Evolutionary conservation across 2,113 vertebrate genomes (phyloP).

Genomic region (Tachuris rubrigastra): DNA sequence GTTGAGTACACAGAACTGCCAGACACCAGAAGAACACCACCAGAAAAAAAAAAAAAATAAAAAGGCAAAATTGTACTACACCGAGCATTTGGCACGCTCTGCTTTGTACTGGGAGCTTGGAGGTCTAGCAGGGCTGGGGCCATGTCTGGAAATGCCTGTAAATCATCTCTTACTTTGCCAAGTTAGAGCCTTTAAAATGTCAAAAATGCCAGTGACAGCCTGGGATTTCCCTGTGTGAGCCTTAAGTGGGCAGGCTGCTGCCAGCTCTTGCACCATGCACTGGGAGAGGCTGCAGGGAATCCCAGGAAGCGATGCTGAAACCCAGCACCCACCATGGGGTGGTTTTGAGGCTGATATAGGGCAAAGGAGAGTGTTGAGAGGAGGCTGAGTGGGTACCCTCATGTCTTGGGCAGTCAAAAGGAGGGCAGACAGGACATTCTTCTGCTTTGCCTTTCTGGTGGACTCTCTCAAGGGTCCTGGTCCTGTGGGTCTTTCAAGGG

Average conservation of each 20-base stretch:
- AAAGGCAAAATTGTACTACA: neutral
- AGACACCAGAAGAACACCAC: neutral
- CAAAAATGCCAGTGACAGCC: neutral
- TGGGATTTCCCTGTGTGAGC: neutral
- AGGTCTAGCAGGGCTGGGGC: neutral
- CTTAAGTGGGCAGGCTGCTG: neutral
- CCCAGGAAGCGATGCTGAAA: rapidly evolving
- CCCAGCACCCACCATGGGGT: rapidly evolving
- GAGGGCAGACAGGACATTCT: neutral
- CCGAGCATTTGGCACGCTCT: neutral
- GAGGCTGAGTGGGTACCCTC: neutral
- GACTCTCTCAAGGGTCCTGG: neutral
- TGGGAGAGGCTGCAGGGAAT: neutral
- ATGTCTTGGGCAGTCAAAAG: neutral
- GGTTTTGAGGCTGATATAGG: neutral
- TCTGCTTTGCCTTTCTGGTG: neutral
- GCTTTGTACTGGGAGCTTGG: neutral
- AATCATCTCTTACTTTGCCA: neutral
- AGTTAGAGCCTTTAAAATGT: conserved; percentile 7
- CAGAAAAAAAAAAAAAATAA: neutral
- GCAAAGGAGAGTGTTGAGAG: neutral
- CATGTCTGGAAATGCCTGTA: conserved; percentile 2
- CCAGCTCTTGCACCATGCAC: rapidly evolving
- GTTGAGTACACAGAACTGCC: neutral
- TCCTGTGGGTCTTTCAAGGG: neutral